Conservation (phyloP, 2,797 vertebrate species). For the Hirundo rustica region DNA sequence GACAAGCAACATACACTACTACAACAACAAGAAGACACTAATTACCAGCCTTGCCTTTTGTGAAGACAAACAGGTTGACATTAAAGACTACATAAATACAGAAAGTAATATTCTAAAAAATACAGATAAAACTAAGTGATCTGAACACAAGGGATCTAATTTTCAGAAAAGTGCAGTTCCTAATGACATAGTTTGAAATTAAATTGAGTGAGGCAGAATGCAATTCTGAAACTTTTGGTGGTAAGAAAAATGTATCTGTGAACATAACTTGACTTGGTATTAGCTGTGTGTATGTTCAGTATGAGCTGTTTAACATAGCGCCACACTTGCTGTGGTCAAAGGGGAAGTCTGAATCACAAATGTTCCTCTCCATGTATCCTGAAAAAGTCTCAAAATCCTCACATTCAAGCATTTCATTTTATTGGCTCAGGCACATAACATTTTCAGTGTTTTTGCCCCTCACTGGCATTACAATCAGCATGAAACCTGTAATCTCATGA, state of each 20-base stretch:
- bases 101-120: background rate
- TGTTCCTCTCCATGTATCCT: background rate
- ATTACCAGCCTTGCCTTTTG: conserved; percentile 13
- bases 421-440: background rate
- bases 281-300: background rate
- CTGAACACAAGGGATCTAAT: background rate
- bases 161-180: background rate
- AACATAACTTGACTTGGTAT: background rate
- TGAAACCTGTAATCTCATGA: background rate
- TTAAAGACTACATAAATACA: conserved; percentile 15
- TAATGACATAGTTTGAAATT: background rate
- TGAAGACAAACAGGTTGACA: conserved; percentile 1
- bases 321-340: background rate
- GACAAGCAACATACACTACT: conserved; percentile 28
- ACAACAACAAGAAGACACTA: conserved; percentile 23
- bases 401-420: background rate
- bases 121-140: background rate
- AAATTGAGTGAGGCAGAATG: background rate
- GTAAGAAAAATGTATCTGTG: background rate
- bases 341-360: background rate
- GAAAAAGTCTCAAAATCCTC: background rate
- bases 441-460: background rate
- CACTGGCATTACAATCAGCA: background rate
- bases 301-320: background rate
- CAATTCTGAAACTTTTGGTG: background rate